These are phyloP conservation scores for Neodontobutis hainanensis DNA, from an alignment of 2,113 vertebrate species.

Conservation along the genomic window DNA sequence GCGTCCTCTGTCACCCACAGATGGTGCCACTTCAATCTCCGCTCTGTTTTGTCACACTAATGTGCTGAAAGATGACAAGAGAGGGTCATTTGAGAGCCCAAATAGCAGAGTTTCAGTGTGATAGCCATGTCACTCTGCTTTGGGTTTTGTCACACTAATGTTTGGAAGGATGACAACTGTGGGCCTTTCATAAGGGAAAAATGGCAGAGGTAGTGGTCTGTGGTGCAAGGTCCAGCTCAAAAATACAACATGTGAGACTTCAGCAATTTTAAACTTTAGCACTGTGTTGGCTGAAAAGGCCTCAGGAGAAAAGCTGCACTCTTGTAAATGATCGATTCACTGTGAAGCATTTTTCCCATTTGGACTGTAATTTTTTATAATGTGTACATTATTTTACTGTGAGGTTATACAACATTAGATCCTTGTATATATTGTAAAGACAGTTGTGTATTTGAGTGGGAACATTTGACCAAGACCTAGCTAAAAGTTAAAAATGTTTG, in stretches of 20 bases:
- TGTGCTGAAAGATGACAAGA: slow-evolving; percentile 69
- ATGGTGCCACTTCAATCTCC: slow-evolving; percentile 71
- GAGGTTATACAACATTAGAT: too few relatives aligned
- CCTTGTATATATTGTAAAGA: too few relatives aligned
- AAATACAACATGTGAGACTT: slow-evolving; percentile 15
- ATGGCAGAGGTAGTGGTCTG: slow-evolving; percentile 46
- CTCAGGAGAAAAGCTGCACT: too few relatives aligned
- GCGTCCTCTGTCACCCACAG: slow-evolving; percentile 61
- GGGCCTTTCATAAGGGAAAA: slow-evolving; percentile 49
- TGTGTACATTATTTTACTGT: too few relatives aligned
- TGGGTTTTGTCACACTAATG: slow-evolving; percentile 58
- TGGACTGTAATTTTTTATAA: too few relatives aligned
- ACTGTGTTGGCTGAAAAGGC: too few relatives aligned
- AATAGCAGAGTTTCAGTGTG: slow-evolving; percentile 59
- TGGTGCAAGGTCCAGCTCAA: slow-evolving; percentile 31
- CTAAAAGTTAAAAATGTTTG: too few relatives aligned
- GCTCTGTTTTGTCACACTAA: slow-evolving; percentile 69
- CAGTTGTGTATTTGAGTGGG: too few relatives aligned
- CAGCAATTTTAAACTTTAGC: background rate
- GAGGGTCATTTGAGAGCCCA: slow-evolving; percentile 65
- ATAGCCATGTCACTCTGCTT: slow-evolving; percentile 56
- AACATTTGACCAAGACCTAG: too few relatives aligned
- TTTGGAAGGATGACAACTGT: slow-evolving; percentile 49
- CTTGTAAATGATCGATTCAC: too few relatives aligned
- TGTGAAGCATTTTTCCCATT: too few relatives aligned